A percentile compares a stretch with the other conserved stretches of the same genome.
Evolutionary conservation across 2,113 vertebrate species (phyloP).

Genomic region (Pachyramphus minor): DNA sequence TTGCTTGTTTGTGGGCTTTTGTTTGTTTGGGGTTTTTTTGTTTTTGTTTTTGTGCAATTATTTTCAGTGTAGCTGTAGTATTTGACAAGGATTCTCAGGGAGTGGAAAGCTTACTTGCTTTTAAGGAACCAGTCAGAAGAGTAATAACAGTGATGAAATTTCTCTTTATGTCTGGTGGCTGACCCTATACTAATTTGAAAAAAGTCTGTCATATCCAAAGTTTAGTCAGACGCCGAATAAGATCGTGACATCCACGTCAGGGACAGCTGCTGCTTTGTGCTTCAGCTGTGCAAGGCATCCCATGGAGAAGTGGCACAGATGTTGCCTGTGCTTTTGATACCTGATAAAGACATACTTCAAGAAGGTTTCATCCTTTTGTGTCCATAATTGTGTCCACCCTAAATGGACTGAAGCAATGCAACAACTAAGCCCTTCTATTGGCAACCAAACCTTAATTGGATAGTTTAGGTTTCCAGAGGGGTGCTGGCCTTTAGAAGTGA

Average conservation of each 20-base stretch:
- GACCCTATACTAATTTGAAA: neutral
- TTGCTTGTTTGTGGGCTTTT: too few species aligned
- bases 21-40: too few species aligned
- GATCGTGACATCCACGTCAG: neutral
- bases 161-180: neutral
- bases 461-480: neutral
- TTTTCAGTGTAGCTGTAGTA: neutral
- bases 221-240: neutral
- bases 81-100: neutral
- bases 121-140: neutral
- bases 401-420: neutral
- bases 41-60: neutral
- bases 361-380: neutral
- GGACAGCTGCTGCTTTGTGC: neutral
- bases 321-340: neutral
- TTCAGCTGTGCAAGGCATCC: neutral
- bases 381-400: neutral
- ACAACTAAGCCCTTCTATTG: neutral
- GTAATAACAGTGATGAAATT: neutral
- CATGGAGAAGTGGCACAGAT: neutral
- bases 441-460: neutral
- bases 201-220: neutral
- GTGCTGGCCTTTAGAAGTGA: neutral
- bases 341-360: neutral
- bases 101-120: neutral